Evolutionary conservation across 1,140 invertebrate species (phyloP).

Genomic region (Drosophila equinoxialis): DNA sequence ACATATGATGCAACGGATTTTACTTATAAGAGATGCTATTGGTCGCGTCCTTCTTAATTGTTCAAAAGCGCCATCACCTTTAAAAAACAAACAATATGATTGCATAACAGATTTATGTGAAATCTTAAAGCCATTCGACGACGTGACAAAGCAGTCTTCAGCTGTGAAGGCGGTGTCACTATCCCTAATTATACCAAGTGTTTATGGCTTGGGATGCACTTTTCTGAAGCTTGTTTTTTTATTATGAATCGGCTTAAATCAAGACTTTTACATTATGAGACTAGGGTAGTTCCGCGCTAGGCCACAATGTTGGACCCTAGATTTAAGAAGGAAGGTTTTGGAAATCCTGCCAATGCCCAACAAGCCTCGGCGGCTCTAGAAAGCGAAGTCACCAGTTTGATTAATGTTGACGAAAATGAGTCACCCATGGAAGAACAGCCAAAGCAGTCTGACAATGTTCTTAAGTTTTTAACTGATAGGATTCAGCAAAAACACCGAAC

Average conservation of each 20-base stretch:
- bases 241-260: slow-evolving; percentile 1
- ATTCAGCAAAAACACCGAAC: slow-evolving; percentile 1
- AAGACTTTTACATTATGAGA: slow-evolving; percentile 7
- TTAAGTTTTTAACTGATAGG: slow-evolving; percentile 4
- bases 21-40: too few relatives aligned
- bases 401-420: slow-evolving; percentile 9
- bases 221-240: not conserved
- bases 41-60: too few relatives aligned
- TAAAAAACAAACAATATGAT: too few relatives aligned
- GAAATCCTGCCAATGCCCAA: slow-evolving; percentile 1
- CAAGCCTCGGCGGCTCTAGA: not conserved
- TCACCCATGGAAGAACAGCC: slow-evolving; percentile 6
- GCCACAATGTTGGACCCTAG: slow-evolving; percentile 8
- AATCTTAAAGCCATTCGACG: too few relatives aligned
- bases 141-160: too few relatives aligned
- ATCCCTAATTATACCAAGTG: too few relatives aligned
- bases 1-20: too few relatives aligned
- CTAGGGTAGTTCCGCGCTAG: not conserved
- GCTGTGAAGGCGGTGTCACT: too few relatives aligned
- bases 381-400: slow-evolving; percentile 2
- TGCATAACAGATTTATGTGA: too few relatives aligned
- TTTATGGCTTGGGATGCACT: too few relatives aligned
- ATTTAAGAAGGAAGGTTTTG: slow-evolving; percentile 10
- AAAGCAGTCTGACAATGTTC: slow-evolving; percentile 3
- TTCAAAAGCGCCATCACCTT: too few relatives aligned